Percentiles rank a stretch among this genome's conserved stretches.
Evolutionary conservation across 2,888 invertebrate genomes (phyloP).

Genomic region (Laothoe populi): DNA sequence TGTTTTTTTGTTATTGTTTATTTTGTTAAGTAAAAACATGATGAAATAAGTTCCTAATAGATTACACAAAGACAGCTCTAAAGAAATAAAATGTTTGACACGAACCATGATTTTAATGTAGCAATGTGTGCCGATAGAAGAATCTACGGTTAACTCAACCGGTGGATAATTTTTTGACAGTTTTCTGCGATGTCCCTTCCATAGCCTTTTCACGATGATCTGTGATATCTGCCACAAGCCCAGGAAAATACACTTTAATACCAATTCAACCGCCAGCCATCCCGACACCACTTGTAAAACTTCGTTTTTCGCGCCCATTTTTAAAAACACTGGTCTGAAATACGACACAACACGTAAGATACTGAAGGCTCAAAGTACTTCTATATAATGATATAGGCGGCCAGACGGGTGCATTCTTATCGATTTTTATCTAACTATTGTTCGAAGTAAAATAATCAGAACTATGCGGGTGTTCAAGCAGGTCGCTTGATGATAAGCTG

Average conservation of each 20-base stretch:
- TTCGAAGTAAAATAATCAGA: slow-evolving; percentile 51
- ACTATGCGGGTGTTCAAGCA: slow-evolving; percentile 28
- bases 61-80: too few species aligned
- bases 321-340: slow-evolving; percentile 26
- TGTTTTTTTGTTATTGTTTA: too few species aligned
- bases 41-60: background rate
- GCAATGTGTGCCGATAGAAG: slow-evolving; percentile 75
- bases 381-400: slow-evolving; percentile 46
- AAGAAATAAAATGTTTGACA: slow-evolving; percentile 17
- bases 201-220: slow-evolving; percentile 64
- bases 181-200: slow-evolving; percentile 74
- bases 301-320: slow-evolving; percentile 63
- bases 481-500: background rate
- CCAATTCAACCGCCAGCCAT: slow-evolving; percentile 69
- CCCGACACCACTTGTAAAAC: slow-evolving; percentile 68
- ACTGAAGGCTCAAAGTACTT: slow-evolving; percentile 59
- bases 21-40: too few species aligned
- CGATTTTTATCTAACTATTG: slow-evolving; percentile 50
- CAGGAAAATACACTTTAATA: slow-evolving; percentile 63
- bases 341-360: slow-evolving; percentile 33
- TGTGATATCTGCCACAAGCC: slow-evolving; percentile 72
- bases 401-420: slow-evolving; percentile 57
- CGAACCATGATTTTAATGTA: slow-evolving; percentile 78
- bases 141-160: slow-evolving; percentile 71
- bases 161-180: slow-evolving; percentile 49